These are phyloP conservation scores for Sinocyclocheilus anshuiensis DNA, from an alignment of 2,113 vertebrate genomes.

Conservation along the genomic window DNA sequence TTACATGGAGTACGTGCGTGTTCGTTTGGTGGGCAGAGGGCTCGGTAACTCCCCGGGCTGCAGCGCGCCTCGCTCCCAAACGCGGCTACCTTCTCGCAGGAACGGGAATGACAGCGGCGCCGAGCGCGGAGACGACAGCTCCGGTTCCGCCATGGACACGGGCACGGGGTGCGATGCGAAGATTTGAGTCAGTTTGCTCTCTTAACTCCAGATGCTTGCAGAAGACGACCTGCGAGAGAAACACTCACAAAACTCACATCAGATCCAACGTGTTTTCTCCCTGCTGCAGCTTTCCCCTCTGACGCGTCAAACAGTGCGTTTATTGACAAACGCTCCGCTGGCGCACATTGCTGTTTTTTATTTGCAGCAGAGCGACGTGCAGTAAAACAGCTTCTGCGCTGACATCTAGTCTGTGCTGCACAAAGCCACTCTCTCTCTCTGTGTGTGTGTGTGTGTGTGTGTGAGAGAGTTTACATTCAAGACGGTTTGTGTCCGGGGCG, in stretches of 20 bases:
- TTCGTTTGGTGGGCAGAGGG: no score
- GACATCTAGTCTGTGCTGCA: neutral
- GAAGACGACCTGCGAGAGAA: no score
- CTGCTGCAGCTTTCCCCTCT: neutral
- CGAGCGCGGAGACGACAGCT: slow-evolving; percentile 13
- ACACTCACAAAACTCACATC: no score
- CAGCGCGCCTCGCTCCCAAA: neutral
- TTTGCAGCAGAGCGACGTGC: neutral
- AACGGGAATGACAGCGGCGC: no score
- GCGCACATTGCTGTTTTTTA: neutral
- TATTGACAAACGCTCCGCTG: neutral
- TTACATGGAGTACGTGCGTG: no score
- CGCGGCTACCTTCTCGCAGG: no score
- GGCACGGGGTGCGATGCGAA: no score
- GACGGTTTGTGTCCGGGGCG: slow-evolving; percentile 12
- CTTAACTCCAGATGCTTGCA: neutral
- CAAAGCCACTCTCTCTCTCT: slow-evolving; percentile 8
- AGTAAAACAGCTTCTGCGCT: neutral
- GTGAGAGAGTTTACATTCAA: slow-evolving; percentile 15
- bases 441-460: slow-evolving; percentile 32
- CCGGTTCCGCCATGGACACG: no score
- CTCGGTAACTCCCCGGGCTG: no score
- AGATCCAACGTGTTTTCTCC: no score
- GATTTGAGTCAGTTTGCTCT: neutral
- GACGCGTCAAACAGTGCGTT: no score